Percentiles rank a stretch among this genome's conserved stretches.
These are phyloP conservation scores for Hydropotes inermis DNA, from an alignment of 2,113 vertebrate genomes.

Conservation along the genomic window DNA sequence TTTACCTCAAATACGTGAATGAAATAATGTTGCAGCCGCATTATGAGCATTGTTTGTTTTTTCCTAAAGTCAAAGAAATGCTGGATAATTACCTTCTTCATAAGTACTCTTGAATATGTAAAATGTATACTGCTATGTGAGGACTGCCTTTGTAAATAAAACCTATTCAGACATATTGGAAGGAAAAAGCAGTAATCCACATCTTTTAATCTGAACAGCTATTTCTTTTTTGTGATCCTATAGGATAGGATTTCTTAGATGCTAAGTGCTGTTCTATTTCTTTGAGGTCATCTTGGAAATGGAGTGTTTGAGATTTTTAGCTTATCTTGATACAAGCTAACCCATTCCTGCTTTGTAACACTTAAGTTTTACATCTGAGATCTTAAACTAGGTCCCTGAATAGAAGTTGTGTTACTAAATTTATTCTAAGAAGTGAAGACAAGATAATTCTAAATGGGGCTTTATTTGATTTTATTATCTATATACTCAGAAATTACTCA, in stretches of 20 bases:
- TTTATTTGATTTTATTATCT: neutral
- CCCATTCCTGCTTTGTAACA: neutral
- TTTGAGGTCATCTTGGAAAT: neutral
- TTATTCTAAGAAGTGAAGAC: constrained; percentile 24
- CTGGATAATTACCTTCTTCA: constrained; percentile 25
- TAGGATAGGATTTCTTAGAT: neutral
- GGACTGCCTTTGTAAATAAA: constrained; percentile 66
- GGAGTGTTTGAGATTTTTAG: constrained; percentile 36
- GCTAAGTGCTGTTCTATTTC: constrained; percentile 28
- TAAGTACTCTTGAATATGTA: constrained; percentile 44
- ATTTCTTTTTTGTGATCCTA: neutral
- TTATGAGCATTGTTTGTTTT: constrained; percentile 46
- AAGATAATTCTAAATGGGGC: constrained; percentile 8
- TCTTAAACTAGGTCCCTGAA: neutral
- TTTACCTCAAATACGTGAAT: constrained; percentile 2
- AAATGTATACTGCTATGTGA: constrained; percentile 51
- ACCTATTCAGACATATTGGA: constrained; percentile 11
- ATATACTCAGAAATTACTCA: neutral
- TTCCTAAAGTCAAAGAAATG: constrained; percentile 61
- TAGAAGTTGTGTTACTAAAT: neutral
- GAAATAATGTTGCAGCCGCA: constrained; percentile 61
- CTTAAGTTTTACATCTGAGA: neutral
- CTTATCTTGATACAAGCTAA: constrained; percentile 31
- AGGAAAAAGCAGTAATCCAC: neutral
- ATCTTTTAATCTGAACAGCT: neutral